Evolutionary conservation across 2,888 invertebrate species (phyloP).

Genomic region (Alloplasta piceator): DNA sequence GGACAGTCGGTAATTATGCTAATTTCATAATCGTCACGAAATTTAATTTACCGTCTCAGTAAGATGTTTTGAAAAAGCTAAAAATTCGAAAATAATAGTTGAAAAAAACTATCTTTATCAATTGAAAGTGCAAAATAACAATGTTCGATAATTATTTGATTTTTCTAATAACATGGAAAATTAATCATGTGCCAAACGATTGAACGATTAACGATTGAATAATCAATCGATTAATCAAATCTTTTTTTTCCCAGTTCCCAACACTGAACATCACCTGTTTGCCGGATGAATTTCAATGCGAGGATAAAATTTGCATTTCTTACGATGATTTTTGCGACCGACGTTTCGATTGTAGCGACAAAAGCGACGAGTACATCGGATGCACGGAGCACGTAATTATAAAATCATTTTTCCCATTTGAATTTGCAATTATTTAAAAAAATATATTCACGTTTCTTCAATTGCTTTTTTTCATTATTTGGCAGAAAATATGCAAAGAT

Average conservation of each 20-base stretch:
- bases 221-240: neutral
- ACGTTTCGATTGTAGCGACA: constrained; percentile 81
- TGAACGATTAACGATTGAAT: too few species aligned
- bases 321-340: constrained; percentile 81
- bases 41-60: neutral
- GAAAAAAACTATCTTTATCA: too few species aligned
- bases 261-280: constrained; percentile 63
- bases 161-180: too few species aligned
- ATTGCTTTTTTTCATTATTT: neutral
- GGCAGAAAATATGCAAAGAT: constrained; percentile 84
- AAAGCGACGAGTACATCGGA: constrained; percentile 81
- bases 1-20: constrained; percentile 56
- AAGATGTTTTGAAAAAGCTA: neutral
- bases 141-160: too few species aligned
- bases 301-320: constrained; percentile 79
- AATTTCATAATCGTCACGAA: neutral
- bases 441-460: too few species aligned
- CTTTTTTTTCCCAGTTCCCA: constrained; percentile 19
- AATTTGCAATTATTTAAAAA: too few species aligned
- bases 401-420: neutral
- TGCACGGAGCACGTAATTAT: constrained; percentile 74
- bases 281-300: constrained; percentile 74
- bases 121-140: too few species aligned
- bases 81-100: neutral
- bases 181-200: too few species aligned